Evolutionary conservation across 2,113 vertebrate species (phyloP).

Genomic region (Circaetus gallicus): DNA sequence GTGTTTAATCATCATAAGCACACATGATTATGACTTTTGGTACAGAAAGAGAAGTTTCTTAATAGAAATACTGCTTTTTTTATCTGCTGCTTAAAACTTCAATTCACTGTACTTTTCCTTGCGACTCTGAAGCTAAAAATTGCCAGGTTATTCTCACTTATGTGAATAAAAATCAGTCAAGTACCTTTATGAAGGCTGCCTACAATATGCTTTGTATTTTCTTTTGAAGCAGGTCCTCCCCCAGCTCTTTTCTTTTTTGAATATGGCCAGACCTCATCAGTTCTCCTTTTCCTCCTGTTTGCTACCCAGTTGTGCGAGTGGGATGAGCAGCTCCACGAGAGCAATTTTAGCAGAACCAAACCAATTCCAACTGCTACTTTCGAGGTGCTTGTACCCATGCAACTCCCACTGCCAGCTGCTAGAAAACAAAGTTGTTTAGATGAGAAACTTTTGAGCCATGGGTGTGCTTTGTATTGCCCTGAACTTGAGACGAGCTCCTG

Average conservation of each 20-base stretch:
- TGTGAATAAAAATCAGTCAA: constrained; percentile 36
- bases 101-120: neutral
- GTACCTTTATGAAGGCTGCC: constrained; percentile 8
- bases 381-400: fast-evolving
- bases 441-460: neutral
- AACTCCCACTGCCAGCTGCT: neutral
- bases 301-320: neutral
- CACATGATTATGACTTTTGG: neutral
- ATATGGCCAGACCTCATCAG: neutral
- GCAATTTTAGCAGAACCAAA: neutral
- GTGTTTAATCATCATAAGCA: neutral
- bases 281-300: neutral
- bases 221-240: neutral
- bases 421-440: neutral
- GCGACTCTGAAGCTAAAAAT: neutral
- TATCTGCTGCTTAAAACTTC: neutral
- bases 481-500: neutral
- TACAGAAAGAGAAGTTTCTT: neutral
- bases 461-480: too few species aligned
- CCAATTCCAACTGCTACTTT: fast-evolving
- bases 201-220: neutral
- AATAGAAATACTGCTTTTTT: neutral
- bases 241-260: neutral
- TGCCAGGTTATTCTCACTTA: constrained; percentile 2
- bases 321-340: fast-evolving